Evolutionary conservation across 2,888 invertebrate genomes (phyloP).

Genomic region (Norana najaformis): DNA sequence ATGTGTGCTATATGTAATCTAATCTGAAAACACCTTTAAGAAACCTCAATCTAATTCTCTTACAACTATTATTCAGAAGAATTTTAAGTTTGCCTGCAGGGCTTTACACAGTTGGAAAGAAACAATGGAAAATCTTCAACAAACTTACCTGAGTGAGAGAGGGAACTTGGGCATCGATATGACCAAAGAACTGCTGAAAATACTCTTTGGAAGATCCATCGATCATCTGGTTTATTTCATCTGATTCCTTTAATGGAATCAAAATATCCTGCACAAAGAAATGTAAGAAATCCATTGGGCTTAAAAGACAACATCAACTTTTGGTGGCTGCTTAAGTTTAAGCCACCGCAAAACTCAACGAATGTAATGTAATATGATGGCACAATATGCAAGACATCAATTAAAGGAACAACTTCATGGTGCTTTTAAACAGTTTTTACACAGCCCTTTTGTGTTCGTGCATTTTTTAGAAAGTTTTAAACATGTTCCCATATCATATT

Average conservation of each 20-base stretch:
- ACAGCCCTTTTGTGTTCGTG: not conserved
- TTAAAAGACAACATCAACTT: not conserved
- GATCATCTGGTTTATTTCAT: not conserved
- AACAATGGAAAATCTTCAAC: not conserved
- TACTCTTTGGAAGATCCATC: constrained; percentile 18
- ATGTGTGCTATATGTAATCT: no score
- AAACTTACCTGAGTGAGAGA: not conserved
- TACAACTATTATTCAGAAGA: no score
- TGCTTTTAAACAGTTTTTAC: not conserved
- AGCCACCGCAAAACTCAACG: not conserved
- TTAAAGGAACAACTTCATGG: not conserved
- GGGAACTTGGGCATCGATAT: not conserved
- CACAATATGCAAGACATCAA: not conserved
- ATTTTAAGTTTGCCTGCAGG: no score
- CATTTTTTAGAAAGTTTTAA: not conserved
- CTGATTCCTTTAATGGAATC: constrained; percentile 19
- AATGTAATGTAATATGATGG: not conserved
- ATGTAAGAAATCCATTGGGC: not conserved
- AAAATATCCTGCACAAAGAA: constrained; percentile 18
- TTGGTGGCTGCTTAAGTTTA: constrained; percentile 8
- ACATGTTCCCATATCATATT: not conserved
- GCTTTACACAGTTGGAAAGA: not conserved
- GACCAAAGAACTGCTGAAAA: constrained; percentile 10
- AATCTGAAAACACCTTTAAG: no score
- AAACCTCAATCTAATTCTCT: no score